Evolutionary conservation across 2,888 invertebrate genomes (phyloP).

Genomic region (Drosophila mercatorum): DNA sequence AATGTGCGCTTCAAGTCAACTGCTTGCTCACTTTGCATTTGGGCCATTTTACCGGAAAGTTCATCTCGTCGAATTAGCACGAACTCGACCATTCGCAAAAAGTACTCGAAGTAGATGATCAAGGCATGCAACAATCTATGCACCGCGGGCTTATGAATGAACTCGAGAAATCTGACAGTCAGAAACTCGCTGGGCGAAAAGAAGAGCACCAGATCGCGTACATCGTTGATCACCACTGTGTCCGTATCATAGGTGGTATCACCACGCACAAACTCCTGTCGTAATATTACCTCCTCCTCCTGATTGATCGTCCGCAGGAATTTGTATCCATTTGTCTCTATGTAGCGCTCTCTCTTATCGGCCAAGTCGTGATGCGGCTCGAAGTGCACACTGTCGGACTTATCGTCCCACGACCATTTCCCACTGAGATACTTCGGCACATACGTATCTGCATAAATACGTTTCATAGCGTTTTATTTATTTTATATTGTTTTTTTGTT

Average conservation of each 20-base stretch:
- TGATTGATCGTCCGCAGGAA: conserved; percentile 78
- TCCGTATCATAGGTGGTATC: conserved; percentile 71
- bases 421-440: conserved; percentile 79
- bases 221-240: conserved; percentile 79
- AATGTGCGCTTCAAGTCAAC: conserved; percentile 77
- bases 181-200: conserved; percentile 78
- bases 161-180: conserved; percentile 72
- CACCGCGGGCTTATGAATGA: conserved; percentile 78
- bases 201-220: conserved; percentile 82
- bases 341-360: conserved; percentile 49
- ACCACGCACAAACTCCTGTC: conserved; percentile 73
- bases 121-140: conserved; percentile 79
- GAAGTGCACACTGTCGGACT: conserved; percentile 65
- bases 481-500: not conserved
- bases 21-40: conserved; percentile 79
- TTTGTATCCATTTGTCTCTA: conserved; percentile 70
- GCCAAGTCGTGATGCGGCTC: conserved; percentile 51
- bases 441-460: conserved; percentile 69
- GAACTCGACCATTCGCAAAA: conserved; percentile 82
- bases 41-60: conserved; percentile 66
- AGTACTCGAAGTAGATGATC: conserved; percentile 84
- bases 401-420: conserved; percentile 79
- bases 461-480: conserved; percentile 61
- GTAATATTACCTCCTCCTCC: conserved; percentile 81
- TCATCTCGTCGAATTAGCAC: conserved; percentile 82